phyloP scores from a whole-genome alignment of 2,797 vertebrate species.

The Toxotes lorentzi region DNA sequence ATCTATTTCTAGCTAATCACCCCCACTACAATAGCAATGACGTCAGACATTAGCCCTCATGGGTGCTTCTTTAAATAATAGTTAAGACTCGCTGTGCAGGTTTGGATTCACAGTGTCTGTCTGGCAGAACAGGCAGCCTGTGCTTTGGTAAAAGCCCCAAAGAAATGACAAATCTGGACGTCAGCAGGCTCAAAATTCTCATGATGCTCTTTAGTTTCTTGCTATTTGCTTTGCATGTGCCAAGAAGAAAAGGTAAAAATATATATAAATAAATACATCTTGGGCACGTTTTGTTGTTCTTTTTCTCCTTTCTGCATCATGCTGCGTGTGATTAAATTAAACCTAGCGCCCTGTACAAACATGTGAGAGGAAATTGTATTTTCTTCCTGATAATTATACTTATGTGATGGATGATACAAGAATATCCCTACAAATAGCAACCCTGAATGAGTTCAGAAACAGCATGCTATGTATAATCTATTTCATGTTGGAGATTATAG shows the following conservation, averaged over 20 bases:
- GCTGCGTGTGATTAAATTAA: slow-evolving; percentile 60
- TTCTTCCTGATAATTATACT: slow-evolving; percentile 63
- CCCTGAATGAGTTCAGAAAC: slow-evolving; percentile 24
- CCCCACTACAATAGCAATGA: slow-evolving; percentile 50
- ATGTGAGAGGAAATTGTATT: slow-evolving; percentile 41
- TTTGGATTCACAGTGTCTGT: slow-evolving; percentile 33
- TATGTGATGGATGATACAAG: slow-evolving; percentile 43
- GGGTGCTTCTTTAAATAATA: slow-evolving; percentile 66
- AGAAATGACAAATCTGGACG: slow-evolving; percentile 48
- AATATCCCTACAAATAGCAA: slow-evolving; percentile 21
- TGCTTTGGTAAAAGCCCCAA: slow-evolving; percentile 35
- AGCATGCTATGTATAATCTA: slow-evolving; percentile 17
- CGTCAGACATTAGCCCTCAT: slow-evolving; percentile 50
- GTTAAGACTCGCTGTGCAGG: slow-evolving; percentile 22
- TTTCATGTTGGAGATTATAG: slow-evolving; percentile 30
- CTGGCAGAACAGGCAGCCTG: slow-evolving; percentile 17
- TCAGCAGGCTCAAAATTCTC: slow-evolving; percentile 38
- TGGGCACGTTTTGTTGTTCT: slow-evolving; percentile 21
- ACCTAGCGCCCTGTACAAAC: slow-evolving; percentile 56
- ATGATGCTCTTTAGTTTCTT: slow-evolving; percentile 51
- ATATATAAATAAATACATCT: slow-evolving; percentile 28
- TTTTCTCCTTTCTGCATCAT: slow-evolving; percentile 11
- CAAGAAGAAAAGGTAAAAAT: slow-evolving; percentile 26
- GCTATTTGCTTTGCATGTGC: slow-evolving; percentile 33
- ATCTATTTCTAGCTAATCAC: slow-evolving; percentile 61